Percentiles rank a stretch among this genome's conserved stretches.
Evolutionary conservation across 2,797 vertebrate genomes (phyloP).

Genomic region (Triplophysa yarkandensis): DNA sequence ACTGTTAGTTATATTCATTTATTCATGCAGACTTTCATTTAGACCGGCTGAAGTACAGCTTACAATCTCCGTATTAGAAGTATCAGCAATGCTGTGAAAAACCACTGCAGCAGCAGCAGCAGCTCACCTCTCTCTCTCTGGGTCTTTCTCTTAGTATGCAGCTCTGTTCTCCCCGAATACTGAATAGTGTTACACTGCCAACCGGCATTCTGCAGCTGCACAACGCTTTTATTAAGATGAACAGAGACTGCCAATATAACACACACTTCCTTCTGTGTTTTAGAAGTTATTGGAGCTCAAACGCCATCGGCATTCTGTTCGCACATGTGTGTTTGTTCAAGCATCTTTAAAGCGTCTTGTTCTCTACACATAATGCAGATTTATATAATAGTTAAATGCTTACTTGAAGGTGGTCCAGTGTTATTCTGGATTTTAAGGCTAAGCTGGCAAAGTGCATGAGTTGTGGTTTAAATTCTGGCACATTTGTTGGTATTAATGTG

Average conservation of each 20-base stretch:
- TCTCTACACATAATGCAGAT: slow-evolving; percentile 19
- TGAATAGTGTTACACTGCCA: slow-evolving; percentile 35
- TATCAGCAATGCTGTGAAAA: slow-evolving; percentile 8
- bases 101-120: slow-evolving; percentile 17
- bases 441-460: neutral
- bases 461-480: slow-evolving; percentile 9
- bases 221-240: slow-evolving; percentile 37
- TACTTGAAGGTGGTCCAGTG: neutral
- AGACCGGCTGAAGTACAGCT: neutral
- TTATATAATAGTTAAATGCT: slow-evolving; percentile 8
- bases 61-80: neutral
- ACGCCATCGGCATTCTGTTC: neutral
- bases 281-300: neutral
- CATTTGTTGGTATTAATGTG: slow-evolving; percentile 12
- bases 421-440: slow-evolving; percentile 17
- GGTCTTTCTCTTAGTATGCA: slow-evolving; percentile 42
- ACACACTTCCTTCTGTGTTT: neutral
- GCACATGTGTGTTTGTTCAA: slow-evolving; percentile 2
- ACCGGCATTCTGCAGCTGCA: slow-evolving; percentile 34
- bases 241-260: slow-evolving; percentile 28
- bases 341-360: neutral
- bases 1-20: neutral
- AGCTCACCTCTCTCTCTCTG: slow-evolving; percentile 2
- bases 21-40: neutral
- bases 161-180: slow-evolving; percentile 10